Evolutionary conservation across 2,113 vertebrate species (phyloP).

Genomic region (Vulpes vulpes): DNA sequence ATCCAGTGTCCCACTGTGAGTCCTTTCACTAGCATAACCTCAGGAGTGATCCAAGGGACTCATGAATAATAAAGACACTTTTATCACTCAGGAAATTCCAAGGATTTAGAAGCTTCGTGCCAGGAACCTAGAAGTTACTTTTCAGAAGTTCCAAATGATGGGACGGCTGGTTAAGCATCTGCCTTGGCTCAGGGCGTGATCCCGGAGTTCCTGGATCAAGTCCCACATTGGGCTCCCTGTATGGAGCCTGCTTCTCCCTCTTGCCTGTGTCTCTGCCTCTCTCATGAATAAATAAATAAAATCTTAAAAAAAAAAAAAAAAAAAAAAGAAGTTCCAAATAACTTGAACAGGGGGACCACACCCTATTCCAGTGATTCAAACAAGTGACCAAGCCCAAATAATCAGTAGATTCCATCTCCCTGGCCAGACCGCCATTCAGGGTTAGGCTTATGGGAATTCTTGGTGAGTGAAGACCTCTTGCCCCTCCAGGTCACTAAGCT

Average conservation of each 20-base stretch:
- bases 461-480: background rate
- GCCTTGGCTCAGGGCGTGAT: too few relatives aligned
- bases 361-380: background rate
- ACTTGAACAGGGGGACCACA: background rate
- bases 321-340: background rate
- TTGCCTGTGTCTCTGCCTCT: too few relatives aligned
- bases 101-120: background rate
- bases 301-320: too few relatives aligned
- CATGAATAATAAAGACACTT: constrained; percentile 26
- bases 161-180: too few relatives aligned
- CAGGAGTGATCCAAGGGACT: background rate
- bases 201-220: too few relatives aligned
- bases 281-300: too few relatives aligned
- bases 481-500: background rate
- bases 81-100: constrained; percentile 19
- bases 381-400: background rate
- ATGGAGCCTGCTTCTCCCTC: too few relatives aligned
- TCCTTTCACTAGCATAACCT: background rate
- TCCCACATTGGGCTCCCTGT: too few relatives aligned
- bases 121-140: background rate
- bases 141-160: background rate
- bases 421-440: background rate
- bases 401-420: background rate
- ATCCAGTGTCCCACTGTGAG: background rate
- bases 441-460: background rate